Evolutionary conservation across 2,888 invertebrate genomes (phyloP).

Genomic region (Sinhomidia bicolor): DNA sequence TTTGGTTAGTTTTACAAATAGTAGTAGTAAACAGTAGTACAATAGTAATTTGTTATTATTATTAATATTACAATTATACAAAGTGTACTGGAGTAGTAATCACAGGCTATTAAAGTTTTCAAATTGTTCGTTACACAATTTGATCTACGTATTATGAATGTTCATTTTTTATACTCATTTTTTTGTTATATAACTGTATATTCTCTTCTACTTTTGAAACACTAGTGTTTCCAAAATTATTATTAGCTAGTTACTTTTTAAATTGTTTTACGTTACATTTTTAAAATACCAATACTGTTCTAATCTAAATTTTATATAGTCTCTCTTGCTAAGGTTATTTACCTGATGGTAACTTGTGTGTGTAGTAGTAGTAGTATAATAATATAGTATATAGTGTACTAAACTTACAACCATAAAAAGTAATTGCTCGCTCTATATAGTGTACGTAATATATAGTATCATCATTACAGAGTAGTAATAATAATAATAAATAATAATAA

Average conservation of each 20-base stretch:
- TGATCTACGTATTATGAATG: constrained; percentile 42
- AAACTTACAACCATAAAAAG: constrained; percentile 17
- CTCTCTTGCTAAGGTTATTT: constrained; percentile 10
- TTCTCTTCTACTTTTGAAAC: constrained; percentile 19
- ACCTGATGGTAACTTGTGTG: constrained; percentile 26
- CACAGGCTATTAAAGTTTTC: constrained; percentile 68
- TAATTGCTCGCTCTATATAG: neutral
- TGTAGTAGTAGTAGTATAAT: too few relatives aligned
- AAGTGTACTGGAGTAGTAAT: constrained; percentile 64
- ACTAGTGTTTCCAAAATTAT: neutral
- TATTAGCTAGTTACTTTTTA: neutral
- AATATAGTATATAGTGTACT: too few relatives aligned
- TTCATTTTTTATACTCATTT: neutral
- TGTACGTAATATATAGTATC: neutral
- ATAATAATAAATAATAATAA: neutral
- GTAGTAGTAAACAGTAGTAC: constrained; percentile 55
- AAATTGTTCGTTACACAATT: constrained; percentile 31
- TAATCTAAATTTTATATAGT: neutral
- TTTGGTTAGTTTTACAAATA: constrained; percentile 63
- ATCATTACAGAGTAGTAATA: neutral
- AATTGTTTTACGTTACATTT: neutral
- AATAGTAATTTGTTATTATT: constrained; percentile 43
- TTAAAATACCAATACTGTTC: neutral
- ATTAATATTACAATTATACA: constrained; percentile 46
- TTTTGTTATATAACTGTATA: neutral